phyloP scores from a whole-genome alignment of 2,113 vertebrate genomes.

The Carassius auratus region DNA sequence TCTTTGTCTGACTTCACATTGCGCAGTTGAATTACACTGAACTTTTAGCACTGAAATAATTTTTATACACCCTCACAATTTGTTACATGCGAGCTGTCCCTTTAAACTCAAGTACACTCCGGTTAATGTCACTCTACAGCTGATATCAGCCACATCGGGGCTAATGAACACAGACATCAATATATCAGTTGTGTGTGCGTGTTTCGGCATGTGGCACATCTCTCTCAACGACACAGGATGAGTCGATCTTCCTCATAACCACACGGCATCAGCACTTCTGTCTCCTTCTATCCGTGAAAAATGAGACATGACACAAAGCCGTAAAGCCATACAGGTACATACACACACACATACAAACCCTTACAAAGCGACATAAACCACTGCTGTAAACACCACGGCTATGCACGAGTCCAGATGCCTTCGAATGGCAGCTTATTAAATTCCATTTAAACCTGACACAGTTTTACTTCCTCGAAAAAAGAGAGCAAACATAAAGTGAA shows the following conservation, averaged over 20 bases:
- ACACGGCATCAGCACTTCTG: slow-evolving; percentile 71
- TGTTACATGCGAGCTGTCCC: slow-evolving; percentile 8
- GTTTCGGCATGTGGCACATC: slow-evolving; percentile 60
- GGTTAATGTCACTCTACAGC: slow-evolving; percentile 11
- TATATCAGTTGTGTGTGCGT: slow-evolving; percentile 66
- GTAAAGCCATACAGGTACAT: slow-evolving; percentile 34
- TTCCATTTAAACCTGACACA: slow-evolving; percentile 57
- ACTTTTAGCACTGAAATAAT: neutral
- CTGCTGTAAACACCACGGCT: slow-evolving; percentile 48
- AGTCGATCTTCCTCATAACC: slow-evolving; percentile 67
- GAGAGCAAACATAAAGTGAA: slow-evolving; percentile 55
- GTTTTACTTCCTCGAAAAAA: slow-evolving; percentile 51
- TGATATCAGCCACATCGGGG: slow-evolving; percentile 67
- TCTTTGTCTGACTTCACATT: neutral
- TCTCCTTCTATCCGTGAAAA: slow-evolving; percentile 72
- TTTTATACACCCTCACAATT: neutral
- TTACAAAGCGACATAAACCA: slow-evolving; percentile 47
- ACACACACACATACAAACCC: slow-evolving; percentile 20
- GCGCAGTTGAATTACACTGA: neutral
- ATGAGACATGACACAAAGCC: slow-evolving; percentile 75
- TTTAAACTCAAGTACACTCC: slow-evolving; percentile 13
- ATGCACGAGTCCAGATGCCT: slow-evolving; percentile 53
- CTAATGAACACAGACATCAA: slow-evolving; percentile 77
- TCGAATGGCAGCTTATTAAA: slow-evolving; percentile 60
- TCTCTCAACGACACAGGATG: slow-evolving; percentile 61